Percentiles rank a stretch among this genome's conserved stretches.
phyloP scores from a whole-genome alignment of 2,797 vertebrate genomes.

The Semotilus atromaculatus region DNA sequence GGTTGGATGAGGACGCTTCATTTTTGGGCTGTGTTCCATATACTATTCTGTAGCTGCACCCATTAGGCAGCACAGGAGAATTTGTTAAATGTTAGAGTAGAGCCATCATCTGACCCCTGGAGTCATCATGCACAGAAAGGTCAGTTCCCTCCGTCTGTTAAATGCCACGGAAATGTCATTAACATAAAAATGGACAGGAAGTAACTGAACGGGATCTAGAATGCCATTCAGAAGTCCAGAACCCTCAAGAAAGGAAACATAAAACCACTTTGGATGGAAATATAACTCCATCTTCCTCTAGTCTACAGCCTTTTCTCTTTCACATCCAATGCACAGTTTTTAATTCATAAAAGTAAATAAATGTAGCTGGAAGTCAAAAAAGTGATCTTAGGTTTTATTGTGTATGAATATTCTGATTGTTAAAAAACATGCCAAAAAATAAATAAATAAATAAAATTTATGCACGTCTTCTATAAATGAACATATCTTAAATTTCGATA shows the following conservation, averaged over 20 bases:
- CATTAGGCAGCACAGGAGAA: slow-evolving; percentile 30
- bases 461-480: background rate
- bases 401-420: background rate
- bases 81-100: slow-evolving; percentile 48
- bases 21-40: slow-evolving; percentile 49
- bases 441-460: background rate
- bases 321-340: background rate
- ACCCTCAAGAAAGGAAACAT: background rate
- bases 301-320: background rate
- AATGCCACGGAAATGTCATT: slow-evolving; percentile 50
- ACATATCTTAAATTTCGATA: background rate
- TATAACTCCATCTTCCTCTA: background rate
- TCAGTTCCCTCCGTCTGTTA: slow-evolving; percentile 24
- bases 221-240: background rate
- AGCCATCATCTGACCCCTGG: slow-evolving; percentile 37
- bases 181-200: slow-evolving; percentile 41
- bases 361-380: background rate
- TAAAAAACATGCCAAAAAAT: background rate
- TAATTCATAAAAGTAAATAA: background rate
- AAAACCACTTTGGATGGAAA: background rate
- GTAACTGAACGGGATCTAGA: slow-evolving; percentile 8
- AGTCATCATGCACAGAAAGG: slow-evolving; percentile 35
- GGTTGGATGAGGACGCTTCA: slow-evolving; percentile 28
- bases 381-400: background rate
- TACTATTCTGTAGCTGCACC: slow-evolving; percentile 17